Base-by-base conservation (phyloP, 2,888 invertebrate genomes). In the Opisthograptis luteolata region DNA sequence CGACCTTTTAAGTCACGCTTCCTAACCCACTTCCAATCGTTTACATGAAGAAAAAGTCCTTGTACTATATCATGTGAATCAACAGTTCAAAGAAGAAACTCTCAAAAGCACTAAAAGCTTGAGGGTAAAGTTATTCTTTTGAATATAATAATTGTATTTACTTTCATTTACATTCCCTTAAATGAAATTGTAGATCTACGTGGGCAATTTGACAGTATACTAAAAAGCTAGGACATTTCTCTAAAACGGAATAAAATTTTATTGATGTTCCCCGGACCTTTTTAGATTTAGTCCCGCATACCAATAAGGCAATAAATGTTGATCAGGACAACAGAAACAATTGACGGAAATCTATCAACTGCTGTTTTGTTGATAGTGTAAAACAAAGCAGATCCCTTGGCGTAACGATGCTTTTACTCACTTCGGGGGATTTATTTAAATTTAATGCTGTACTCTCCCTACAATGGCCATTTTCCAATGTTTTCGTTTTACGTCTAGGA, bases 291-390 rank as follows among this genome's bases (percentile, higher is more conserved):
- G 83, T 70, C 82, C 82, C 70, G 85, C 77, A 87, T 85, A 86
- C 83, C 70, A 85, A 87, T 82, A 73, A 81, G 83, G 84, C 75
- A 79, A 85, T 87, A 84, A 86, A 83, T 77, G 80, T 81, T 84
- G 79, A 84, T 84, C 79, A 81, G 73, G 70, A 77, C 73, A 80
- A 79, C 79, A 79, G 77, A 84, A 86, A 81, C 82, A 84, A 83
- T 82, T 76, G 76, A 70, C 73, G 64, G 66, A 78, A 80, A 80
- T 78, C 76, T 77, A 79, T 81, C 82, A 79, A 74, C 69, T 76
- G 66, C 66, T 67, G 70, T 79, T 77, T 71, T 71, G 70, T 66
- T 75, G 76, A 75, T 75, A 72, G 69, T 62, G 50, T 49, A 63
- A 72, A 73, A 46, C 54, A 51, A 50, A 57, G 35, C 51, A 56